phyloP scores from a whole-genome alignment of 2,113 vertebrate species.

The Trogon melanurus region DNA sequence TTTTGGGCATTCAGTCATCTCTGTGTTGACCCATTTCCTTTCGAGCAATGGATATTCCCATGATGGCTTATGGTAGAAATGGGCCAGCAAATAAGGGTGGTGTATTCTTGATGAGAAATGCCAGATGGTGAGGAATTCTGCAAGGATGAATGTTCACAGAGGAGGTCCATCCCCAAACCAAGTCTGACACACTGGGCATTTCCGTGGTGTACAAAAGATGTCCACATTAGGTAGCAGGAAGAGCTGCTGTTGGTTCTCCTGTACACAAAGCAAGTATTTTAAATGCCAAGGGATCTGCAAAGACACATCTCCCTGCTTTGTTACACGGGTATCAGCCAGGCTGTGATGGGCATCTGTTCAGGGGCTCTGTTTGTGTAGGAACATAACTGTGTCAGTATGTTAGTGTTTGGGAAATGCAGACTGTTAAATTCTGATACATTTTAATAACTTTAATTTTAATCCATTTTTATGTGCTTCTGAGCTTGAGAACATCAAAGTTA shows the following conservation, averaged over 20 bases:
- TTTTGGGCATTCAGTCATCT: neutral
- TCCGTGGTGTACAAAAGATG: neutral
- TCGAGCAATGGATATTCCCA: neutral
- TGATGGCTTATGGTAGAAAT: accelerated
- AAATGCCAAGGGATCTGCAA: neutral
- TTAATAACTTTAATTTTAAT: neutral
- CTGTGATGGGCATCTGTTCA: neutral
- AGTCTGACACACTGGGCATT: neutral
- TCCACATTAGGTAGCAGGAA: neutral
- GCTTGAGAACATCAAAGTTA: neutral
- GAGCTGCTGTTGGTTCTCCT: neutral
- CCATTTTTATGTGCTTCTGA: neutral
- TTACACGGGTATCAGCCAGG: neutral
- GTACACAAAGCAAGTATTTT: accelerated
- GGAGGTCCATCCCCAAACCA: neutral
- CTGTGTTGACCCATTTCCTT: neutral
- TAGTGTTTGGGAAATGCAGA: neutral
- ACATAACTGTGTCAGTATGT: neutral
- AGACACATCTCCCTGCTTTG: neutral
- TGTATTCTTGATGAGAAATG: neutral
- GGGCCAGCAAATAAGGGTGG: neutral
- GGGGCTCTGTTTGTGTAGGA: neutral
- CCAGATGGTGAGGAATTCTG: neutral
- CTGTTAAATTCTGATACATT: neutral
- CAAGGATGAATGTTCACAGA: neutral